Conservation (phyloP, 2,888 invertebrate genomes). For the Ferdinandea cuprea region DNA sequence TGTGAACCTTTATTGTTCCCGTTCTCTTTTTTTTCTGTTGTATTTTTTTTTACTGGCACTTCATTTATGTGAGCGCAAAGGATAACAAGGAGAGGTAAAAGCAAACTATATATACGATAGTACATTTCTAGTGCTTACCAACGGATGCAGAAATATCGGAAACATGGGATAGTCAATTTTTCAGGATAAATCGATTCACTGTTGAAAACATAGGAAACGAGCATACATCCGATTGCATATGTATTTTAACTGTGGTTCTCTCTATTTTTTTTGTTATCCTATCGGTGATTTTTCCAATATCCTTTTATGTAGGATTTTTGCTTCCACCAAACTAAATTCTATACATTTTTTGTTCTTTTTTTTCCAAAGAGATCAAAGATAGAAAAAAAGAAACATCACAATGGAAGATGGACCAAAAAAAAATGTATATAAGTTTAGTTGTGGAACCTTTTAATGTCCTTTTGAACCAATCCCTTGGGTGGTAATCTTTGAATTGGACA, state of each 20-base stretch:
- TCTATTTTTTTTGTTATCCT: slow-evolving; percentile 47
- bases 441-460: slow-evolving; percentile 18
- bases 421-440: slow-evolving; percentile 25
- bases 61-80: slow-evolving; percentile 38
- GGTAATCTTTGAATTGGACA: not conserved
- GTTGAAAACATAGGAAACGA: slow-evolving; percentile 41
- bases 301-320: slow-evolving; percentile 29
- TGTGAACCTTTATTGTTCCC: slow-evolving; percentile 56
- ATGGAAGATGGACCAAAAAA: slow-evolving; percentile 11
- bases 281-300: slow-evolving; percentile 42
- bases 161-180: slow-evolving; percentile 59
- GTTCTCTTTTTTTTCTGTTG: slow-evolving; percentile 21
- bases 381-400: slow-evolving; percentile 18
- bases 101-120: slow-evolving; percentile 38
- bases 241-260: slow-evolving; percentile 45
- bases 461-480: slow-evolving; percentile 7
- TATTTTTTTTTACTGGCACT: not conserved
- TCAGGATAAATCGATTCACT: slow-evolving; percentile 69
- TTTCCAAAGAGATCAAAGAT: slow-evolving; percentile 39
- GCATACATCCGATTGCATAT: slow-evolving; percentile 55
- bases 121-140: slow-evolving; percentile 48
- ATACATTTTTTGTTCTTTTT: not conserved
- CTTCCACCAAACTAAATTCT: slow-evolving; percentile 25
- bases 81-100: slow-evolving; percentile 49
- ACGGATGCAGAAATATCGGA: slow-evolving; percentile 50